Base-by-base conservation (phyloP, 2,113 vertebrate genomes). In the Mellivora capensis region DNA sequence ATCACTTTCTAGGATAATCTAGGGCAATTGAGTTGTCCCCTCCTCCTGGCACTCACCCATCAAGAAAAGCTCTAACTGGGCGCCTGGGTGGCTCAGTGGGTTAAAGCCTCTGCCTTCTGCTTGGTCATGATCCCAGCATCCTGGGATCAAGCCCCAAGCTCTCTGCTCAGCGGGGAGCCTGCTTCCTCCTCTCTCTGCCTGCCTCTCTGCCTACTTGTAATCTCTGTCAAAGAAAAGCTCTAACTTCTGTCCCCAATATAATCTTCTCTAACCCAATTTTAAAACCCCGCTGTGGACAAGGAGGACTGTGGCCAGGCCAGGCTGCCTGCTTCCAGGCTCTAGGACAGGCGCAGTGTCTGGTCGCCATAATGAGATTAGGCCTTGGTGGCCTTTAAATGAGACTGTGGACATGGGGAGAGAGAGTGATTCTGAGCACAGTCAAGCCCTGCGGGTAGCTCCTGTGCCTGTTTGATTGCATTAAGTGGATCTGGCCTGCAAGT, bases 331-430 rank as follows among this genome's bases (percentile, higher is more conserved):
- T 62, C 62, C 6, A 27, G 91, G 95, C 76, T 42, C 81, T 81
- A 77, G 87, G 42, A 12, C 62, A 0, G 49, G 49, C 15, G 37
- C n/a, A 3, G 59, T 37, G 96, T 97, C 97, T 97, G 96, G 90
- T 92, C 59, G 87, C 61, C 31, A 39, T 95, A 96, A 97, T 77
- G 90, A 90, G 81, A 97, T 98, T 97, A 98, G 95, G 74, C 54
- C 81, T 52, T 52, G 29, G 61, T 82, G 37, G 34, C 59, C 93
- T 98, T 96, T 93, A 88, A 91, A n/a, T 89, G 37, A 86, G 74
- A 67, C 85, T 5, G 15, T 18, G 74, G 86, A 79, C 2, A 0
- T 12, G 9, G 29, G 81, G 54, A 89, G 54, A 54, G 90, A 92
- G 61, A 49, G 23, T 4, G 49, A 31, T 9, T 64, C 61, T 88